Percentiles rank a stretch among this genome's conserved stretches.
Evolutionary conservation across 2,888 invertebrate genomes (phyloP).

Genomic region (Drosophila diplacantha): DNA sequence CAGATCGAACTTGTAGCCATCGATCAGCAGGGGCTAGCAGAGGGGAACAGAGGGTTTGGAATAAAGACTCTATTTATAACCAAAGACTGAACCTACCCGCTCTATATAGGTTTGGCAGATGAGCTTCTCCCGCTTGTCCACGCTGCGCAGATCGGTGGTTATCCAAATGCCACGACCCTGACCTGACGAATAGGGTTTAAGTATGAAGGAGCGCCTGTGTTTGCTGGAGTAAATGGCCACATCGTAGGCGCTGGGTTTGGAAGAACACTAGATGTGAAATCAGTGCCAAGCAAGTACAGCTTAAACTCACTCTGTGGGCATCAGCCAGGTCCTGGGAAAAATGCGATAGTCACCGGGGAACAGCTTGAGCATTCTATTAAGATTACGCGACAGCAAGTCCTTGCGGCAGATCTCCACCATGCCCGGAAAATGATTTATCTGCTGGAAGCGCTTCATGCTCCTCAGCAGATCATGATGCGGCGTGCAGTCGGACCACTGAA

Average conservation of each 20-base stretch:
- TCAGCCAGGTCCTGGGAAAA: constrained; percentile 95
- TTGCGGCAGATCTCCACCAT: constrained; percentile 93
- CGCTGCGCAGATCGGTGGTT: constrained; percentile 85
- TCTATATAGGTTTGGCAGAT: constrained; percentile 89
- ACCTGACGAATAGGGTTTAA: constrained; percentile 94
- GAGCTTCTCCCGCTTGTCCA: constrained; percentile 88
- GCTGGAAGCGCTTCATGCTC: constrained; percentile 93
- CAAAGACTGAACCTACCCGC: constrained; percentile 20
- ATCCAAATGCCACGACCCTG: constrained; percentile 93
- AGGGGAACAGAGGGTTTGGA: constrained; percentile 32
- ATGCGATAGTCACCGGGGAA: constrained; percentile 94
- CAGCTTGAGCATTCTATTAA: constrained; percentile 91
- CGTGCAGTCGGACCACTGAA: constrained; percentile 92
- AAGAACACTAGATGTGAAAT: too few relatives aligned
- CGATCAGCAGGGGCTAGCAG: constrained; percentile 88
- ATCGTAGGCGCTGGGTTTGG: constrained; percentile 81
- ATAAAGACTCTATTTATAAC: accelerated
- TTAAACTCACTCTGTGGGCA: constrained; percentile 89
- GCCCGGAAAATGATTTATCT: constrained; percentile 95
- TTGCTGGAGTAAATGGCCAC: constrained; percentile 80
- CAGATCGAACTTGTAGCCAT: constrained; percentile 94
- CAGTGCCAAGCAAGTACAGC: accelerated
- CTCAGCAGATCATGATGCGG: constrained; percentile 91
- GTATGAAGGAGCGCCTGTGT: constrained; percentile 86
- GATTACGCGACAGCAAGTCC: constrained; percentile 91